phyloP scores from a whole-genome alignment of 1,140 invertebrate genomes.

The Bombyx mandarina region DNA sequence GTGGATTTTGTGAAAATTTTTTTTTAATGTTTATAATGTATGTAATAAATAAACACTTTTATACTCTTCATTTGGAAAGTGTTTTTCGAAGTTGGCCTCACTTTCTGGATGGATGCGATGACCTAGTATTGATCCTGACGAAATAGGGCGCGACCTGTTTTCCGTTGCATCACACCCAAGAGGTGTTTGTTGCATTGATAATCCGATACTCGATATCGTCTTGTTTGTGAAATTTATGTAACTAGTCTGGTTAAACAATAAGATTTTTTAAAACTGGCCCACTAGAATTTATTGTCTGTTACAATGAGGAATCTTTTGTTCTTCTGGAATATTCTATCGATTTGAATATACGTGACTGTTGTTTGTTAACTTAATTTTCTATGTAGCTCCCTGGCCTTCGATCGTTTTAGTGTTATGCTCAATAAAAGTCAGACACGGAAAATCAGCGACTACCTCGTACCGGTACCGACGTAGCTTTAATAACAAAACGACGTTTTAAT shows the following conservation, averaged over 20 bases:
- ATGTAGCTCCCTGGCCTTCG: slow-evolving; percentile 17
- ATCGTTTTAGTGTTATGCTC: slow-evolving; percentile 14
- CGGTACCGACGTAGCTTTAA: slow-evolving; percentile 28
- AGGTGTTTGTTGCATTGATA: slow-evolving; percentile 32
- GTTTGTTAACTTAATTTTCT: slow-evolving; percentile 1
- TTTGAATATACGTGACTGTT: background rate
- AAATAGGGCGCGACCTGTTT: slow-evolving; percentile 64
- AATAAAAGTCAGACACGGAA: slow-evolving; percentile 38
- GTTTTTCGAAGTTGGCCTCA: too few relatives aligned
- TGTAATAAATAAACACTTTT: too few relatives aligned
- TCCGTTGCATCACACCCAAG: slow-evolving; percentile 43
- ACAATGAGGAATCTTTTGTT: too few relatives aligned
- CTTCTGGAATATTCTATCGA: too few relatives aligned
- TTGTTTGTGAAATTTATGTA: too few relatives aligned
- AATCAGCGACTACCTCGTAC: slow-evolving; percentile 27
- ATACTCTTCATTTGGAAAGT: too few relatives aligned
- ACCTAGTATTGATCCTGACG: slow-evolving; percentile 65
- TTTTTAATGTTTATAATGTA: too few relatives aligned
- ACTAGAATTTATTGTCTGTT: too few relatives aligned
- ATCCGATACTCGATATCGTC: slow-evolving; percentile 2
- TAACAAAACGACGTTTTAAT: too few relatives aligned
- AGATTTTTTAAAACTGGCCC: too few relatives aligned
- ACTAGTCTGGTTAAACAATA: too few relatives aligned
- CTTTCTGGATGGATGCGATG: slow-evolving; percentile 49
- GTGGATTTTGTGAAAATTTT: too few relatives aligned